phyloP scores from a whole-genome alignment of 2,888 invertebrate genomes.

The Yponomeuta malinellus region DNA sequence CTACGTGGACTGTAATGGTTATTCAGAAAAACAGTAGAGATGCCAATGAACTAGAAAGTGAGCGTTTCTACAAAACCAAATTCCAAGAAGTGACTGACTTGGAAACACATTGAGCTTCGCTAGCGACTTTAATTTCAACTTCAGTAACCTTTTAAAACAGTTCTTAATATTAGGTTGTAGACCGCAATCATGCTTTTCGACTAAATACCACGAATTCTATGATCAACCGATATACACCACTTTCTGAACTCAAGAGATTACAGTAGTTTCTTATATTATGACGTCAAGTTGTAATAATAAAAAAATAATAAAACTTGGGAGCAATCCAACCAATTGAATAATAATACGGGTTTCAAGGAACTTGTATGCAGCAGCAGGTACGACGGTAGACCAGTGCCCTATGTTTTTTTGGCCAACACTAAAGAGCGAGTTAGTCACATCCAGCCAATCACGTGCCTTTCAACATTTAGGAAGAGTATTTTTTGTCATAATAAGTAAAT shows the following conservation, averaged over 20 bases:
- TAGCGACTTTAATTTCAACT: too few relatives aligned
- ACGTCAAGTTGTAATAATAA: constrained; percentile 2
- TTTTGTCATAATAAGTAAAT: not conserved
- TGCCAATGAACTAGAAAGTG: too few relatives aligned
- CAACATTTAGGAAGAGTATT: not conserved
- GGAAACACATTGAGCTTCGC: too few relatives aligned
- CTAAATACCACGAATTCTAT: too few relatives aligned
- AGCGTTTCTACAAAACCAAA: too few relatives aligned
- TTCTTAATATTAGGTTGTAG: too few relatives aligned
- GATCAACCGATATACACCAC: too few relatives aligned
- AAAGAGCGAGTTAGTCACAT: not conserved
- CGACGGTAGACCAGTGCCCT: constrained; percentile 5
- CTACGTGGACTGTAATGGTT: not conserved
- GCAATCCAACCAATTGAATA: not conserved
- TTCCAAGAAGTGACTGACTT: too few relatives aligned
- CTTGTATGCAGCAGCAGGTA: not conserved
- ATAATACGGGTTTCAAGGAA: constrained; percentile 5
- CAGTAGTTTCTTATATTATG: not conserved
- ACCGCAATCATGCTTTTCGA: too few relatives aligned
- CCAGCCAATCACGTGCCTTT: not conserved
- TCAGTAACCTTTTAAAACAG: too few relatives aligned
- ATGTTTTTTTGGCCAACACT: not conserved
- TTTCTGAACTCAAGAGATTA: too few relatives aligned
- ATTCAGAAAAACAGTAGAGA: too few relatives aligned
- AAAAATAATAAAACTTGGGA: not conserved